Evolutionary conservation across 1,140 invertebrate genomes (phyloP).

Genomic region (Carcinoscorpius rotundicauda): DNA sequence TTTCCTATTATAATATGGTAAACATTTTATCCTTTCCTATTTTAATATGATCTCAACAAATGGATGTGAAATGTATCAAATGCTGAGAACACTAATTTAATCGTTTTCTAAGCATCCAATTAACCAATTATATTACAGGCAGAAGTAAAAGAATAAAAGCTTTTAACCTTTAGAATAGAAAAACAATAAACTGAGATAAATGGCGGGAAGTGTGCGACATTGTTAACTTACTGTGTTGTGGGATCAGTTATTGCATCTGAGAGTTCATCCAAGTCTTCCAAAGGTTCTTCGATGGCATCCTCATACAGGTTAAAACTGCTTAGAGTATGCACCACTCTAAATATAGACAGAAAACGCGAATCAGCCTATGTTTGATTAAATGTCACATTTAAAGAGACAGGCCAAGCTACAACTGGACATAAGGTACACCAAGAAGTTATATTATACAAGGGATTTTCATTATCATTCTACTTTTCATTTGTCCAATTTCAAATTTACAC

Average conservation of each 20-base stretch:
- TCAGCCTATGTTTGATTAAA: background rate
- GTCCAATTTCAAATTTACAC: background rate
- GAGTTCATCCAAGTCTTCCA: constrained; percentile 38
- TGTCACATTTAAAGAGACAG: background rate
- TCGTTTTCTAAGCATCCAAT: too few relatives aligned
- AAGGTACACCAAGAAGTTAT: background rate
- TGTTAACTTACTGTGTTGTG: constrained; percentile 39
- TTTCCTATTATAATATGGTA: too few relatives aligned
- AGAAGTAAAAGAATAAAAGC: too few relatives aligned
- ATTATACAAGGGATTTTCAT: background rate
- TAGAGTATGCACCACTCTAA: constrained; percentile 40
- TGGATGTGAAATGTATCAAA: too few relatives aligned
- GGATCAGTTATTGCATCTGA: constrained; percentile 42
- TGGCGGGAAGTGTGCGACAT: too few relatives aligned
- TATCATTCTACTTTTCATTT: background rate
- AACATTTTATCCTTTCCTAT: too few relatives aligned
- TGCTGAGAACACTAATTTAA: too few relatives aligned
- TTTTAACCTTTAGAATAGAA: too few relatives aligned
- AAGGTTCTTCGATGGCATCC: constrained; percentile 38
- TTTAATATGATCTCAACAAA: too few relatives aligned
- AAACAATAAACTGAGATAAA: too few relatives aligned
- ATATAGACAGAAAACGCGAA: background rate
- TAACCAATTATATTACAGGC: too few relatives aligned
- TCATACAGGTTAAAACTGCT: constrained; percentile 45
- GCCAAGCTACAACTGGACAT: background rate